phyloP scores from a whole-genome alignment of 2,797 vertebrate species.

The Ctenosaura bakeri region DNA sequence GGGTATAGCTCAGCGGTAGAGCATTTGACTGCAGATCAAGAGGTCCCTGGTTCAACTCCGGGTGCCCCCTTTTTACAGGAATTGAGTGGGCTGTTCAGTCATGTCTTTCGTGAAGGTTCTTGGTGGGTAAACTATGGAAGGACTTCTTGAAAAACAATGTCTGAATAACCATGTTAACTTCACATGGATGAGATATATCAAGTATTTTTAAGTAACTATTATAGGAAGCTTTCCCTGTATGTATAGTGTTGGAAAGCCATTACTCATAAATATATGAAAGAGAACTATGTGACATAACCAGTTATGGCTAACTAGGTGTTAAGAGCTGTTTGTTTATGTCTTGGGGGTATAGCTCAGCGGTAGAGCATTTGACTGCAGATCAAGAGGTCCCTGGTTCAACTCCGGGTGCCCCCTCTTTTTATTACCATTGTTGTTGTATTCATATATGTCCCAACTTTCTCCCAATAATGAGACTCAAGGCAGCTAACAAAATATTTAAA shows the following conservation, averaged over 20 bases:
- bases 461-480: too few relatives aligned
- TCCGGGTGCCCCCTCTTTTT: constrained; percentile 73
- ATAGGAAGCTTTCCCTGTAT: not conserved
- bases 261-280: not conserved
- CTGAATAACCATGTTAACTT: too few relatives aligned
- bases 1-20: constrained; percentile 55
- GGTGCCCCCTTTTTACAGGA: constrained; percentile 34
- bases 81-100: not conserved
- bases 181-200: too few relatives aligned
- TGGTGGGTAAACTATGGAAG: too few relatives aligned
- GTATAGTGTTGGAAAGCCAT: not conserved
- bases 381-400: constrained; percentile 68
- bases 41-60: constrained; percentile 49
- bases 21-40: constrained; percentile 56
- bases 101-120: too few relatives aligned
- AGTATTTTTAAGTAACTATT: not conserved
- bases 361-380: constrained; percentile 74
- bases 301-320: too few relatives aligned
- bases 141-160: too few relatives aligned
- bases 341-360: constrained; percentile 73
- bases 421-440: too few relatives aligned
- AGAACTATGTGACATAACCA: constrained; percentile 1
- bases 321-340: too few relatives aligned
- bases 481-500: too few relatives aligned
- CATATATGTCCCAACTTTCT: too few relatives aligned